A percentile compares a stretch with the other conserved stretches of the same genome.
phyloP scores from a whole-genome alignment of 1,140 invertebrate species.

The Harlomillsia oculata region DNA sequence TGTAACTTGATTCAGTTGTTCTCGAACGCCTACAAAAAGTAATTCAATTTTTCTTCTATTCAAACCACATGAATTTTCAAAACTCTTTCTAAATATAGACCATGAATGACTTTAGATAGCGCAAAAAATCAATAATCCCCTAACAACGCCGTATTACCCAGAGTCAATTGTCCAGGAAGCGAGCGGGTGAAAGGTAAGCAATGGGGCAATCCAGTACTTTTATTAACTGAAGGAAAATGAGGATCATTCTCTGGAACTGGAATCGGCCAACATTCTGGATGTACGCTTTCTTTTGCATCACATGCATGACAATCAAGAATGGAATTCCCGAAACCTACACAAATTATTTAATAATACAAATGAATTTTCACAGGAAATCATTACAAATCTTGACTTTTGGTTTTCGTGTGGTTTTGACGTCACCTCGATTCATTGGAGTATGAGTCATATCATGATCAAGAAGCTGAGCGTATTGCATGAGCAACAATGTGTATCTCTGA shows the following conservation, averaged over 20 bases:
- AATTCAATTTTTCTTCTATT: background rate
- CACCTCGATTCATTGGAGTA: constrained; percentile 63
- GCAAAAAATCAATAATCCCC: too few species aligned
- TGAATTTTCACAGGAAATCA: background rate
- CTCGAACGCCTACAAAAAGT: constrained; percentile 40
- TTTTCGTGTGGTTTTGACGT: background rate
- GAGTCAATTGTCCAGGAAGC: constrained; percentile 70
- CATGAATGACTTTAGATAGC: too few species aligned
- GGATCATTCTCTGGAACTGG: constrained; percentile 71
- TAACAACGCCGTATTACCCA: too few species aligned
- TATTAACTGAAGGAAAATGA: constrained; percentile 71
- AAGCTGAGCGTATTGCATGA: constrained; percentile 63
- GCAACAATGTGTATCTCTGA: constrained; percentile 74
- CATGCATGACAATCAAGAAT: constrained; percentile 72
- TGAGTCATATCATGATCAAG: constrained; percentile 88
- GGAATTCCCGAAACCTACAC: constrained; percentile 34
- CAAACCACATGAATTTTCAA: background rate
- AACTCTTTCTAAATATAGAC: background rate
- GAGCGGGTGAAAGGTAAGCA: constrained; percentile 92
- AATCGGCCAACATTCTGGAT: constrained; percentile 84
- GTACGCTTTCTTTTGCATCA: constrained; percentile 68
- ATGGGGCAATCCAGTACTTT: constrained; percentile 63
- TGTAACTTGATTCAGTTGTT: constrained; percentile 57
- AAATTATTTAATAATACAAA: background rate
- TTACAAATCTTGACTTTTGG: background rate